Percentiles rank a stretch among this genome's conserved stretches.
Evolutionary conservation across 2,797 vertebrate species (phyloP).

Genomic region (Arremon aurantiirostris): DNA sequence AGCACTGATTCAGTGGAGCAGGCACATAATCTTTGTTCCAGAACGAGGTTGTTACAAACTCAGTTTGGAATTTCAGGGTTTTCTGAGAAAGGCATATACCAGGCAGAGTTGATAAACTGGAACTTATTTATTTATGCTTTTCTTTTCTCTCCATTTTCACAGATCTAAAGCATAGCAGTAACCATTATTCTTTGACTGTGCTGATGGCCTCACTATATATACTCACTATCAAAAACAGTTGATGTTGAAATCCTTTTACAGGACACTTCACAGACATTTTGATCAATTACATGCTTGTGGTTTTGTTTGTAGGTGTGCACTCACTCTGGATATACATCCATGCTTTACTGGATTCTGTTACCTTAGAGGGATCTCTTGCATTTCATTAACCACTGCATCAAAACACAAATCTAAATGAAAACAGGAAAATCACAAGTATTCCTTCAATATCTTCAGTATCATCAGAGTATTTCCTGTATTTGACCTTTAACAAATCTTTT

Average conservation of each 20-base stretch:
- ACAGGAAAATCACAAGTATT: background rate
- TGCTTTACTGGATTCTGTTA: background rate
- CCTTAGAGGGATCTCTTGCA: background rate
- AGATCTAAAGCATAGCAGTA: background rate
- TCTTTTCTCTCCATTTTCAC: background rate
- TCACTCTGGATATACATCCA: background rate
- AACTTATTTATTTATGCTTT: background rate
- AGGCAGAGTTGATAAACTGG: background rate
- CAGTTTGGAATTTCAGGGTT: background rate
- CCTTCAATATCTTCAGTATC: background rate
- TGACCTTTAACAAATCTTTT: background rate
- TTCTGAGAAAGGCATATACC: background rate
- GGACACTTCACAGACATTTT: background rate
- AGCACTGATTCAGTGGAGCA: background rate
- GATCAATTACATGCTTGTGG: background rate
- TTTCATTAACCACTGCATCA: background rate
- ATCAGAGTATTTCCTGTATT: background rate
- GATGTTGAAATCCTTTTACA: background rate
- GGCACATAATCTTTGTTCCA: background rate
- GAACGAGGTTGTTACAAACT: background rate
- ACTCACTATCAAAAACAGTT: background rate
- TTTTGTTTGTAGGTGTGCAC: background rate
- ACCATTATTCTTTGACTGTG: background rate
- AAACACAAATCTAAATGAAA: background rate
- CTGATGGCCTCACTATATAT: background rate